Evolutionary conservation across 2,888 invertebrate species (phyloP).

Genomic region (Drosophila kambysellisi): DNA sequence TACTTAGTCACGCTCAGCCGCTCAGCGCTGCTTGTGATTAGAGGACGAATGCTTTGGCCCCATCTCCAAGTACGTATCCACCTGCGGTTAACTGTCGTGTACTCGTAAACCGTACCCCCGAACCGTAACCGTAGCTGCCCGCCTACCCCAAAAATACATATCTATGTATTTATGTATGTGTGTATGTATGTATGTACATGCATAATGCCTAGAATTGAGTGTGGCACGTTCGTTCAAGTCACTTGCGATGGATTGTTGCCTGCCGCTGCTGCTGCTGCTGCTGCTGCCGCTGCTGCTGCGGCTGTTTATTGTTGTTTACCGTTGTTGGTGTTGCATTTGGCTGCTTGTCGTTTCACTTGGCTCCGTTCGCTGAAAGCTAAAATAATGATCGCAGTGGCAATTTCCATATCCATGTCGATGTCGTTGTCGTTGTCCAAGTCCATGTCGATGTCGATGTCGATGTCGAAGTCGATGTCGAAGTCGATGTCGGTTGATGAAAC

Average conservation of each 20-base stretch:
- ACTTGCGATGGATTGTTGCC: slow-evolving; percentile 44
- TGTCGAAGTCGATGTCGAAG: slow-evolving; percentile 22
- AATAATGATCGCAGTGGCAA: slow-evolving; percentile 48
- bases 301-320: slow-evolving; percentile 8
- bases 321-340: slow-evolving; percentile 33
- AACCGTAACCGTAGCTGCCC: slow-evolving; percentile 22
- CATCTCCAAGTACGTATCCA: slow-evolving; percentile 33
- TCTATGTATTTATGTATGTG: background rate
- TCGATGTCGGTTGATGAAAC: slow-evolving; percentile 45
- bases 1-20: slow-evolving; percentile 76
- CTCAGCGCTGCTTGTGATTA: slow-evolving; percentile 68
- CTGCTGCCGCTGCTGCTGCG: background rate
- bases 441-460: slow-evolving; percentile 22
- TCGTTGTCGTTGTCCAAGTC: background rate
- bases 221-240: slow-evolving; percentile 47
- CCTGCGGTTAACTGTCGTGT: slow-evolving; percentile 48
- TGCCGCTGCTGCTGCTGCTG: slow-evolving; percentile 9
- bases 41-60: slow-evolving; percentile 62
- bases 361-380: slow-evolving; percentile 40
- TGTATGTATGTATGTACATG: slow-evolving; percentile 20
- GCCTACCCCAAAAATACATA: slow-evolving; percentile 10
- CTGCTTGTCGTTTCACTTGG: slow-evolving; percentile 43
- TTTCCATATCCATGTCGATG: slow-evolving; percentile 37
- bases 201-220: slow-evolving; percentile 49
- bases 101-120: slow-evolving; percentile 18